Percentiles rank a stretch among this genome's conserved stretches.
phyloP scores from a whole-genome alignment of 2,888 invertebrate species.

The Trichogramma dendrolimi region DNA sequence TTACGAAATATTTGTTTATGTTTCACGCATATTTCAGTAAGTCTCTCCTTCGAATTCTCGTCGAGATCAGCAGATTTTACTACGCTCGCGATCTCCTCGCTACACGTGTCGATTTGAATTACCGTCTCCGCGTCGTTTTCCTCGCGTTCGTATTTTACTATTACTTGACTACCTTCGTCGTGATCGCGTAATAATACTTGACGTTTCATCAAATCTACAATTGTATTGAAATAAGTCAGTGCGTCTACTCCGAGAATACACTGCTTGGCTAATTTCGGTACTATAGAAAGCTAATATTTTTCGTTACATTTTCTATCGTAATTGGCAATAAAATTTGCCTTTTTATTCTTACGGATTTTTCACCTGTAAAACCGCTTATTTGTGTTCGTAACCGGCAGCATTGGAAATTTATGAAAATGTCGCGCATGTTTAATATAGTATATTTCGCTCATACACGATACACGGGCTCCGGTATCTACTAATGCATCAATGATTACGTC shows the following conservation, averaged over 20 bases:
- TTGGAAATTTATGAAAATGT: background rate
- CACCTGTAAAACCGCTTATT: background rate
- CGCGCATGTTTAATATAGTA: too few species aligned
- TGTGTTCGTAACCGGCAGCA: background rate
- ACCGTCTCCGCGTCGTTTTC: too few species aligned
- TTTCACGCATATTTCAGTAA: too few species aligned
- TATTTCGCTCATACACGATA: background rate
- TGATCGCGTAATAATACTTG: too few species aligned
- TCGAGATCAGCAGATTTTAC: too few species aligned
- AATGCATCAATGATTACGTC: background rate
- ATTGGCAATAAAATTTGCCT: background rate
- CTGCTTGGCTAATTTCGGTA: background rate
- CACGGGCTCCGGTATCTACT: background rate
- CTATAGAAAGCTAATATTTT: background rate
- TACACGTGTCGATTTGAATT: too few species aligned
- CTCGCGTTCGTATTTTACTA: too few species aligned
- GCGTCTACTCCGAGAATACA: background rate
- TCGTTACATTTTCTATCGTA: background rate
- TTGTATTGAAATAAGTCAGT: background rate
- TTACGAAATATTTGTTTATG: too few species aligned
- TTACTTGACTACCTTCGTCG: too few species aligned
- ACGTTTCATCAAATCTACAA: too few species aligned
- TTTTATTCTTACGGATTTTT: background rate
- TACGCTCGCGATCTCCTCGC: too few species aligned
- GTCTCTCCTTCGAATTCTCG: too few species aligned